Conservation (phyloP, 2,888 invertebrate species). For the Melinaea marsaeus region DNA sequence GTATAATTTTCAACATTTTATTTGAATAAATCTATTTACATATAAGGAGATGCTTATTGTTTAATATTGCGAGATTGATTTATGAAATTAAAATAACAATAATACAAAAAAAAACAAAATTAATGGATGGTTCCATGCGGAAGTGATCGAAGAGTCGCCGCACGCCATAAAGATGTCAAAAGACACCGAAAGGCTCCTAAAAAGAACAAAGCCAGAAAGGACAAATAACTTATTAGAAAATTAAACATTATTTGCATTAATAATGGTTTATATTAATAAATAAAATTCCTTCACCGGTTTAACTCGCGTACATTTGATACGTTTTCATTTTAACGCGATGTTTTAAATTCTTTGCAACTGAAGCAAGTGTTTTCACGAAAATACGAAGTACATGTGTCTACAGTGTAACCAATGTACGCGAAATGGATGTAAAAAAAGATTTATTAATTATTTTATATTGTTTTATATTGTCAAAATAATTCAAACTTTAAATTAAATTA, state of each 20-base stretch:
- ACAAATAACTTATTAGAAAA: conserved; percentile 45
- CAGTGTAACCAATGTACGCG: too few relatives aligned
- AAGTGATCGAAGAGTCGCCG: conserved; percentile 20
- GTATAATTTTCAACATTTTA: not conserved
- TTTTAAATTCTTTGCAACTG: too few relatives aligned
- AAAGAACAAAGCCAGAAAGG: conserved; percentile 52
- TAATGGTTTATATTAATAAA: too few relatives aligned
- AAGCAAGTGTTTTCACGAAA: too few relatives aligned
- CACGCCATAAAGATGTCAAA: conserved; percentile 48
- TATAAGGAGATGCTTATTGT: too few relatives aligned
- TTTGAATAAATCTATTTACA: not conserved
- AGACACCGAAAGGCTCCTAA: conserved; percentile 43
- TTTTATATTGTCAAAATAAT: not conserved
- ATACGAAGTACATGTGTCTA: too few relatives aligned
- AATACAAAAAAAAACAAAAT: conserved; percentile 16
- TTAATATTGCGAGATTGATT: not conserved
- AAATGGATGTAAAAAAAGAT: too few relatives aligned
- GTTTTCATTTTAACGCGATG: too few relatives aligned
- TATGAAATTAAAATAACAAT: conserved; percentile 13
- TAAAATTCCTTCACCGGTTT: too few relatives aligned
- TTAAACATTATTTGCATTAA: not conserved
- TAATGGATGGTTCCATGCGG: conserved; percentile 12
- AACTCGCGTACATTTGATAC: too few relatives aligned
- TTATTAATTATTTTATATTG: too few relatives aligned
- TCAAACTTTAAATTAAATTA: not conserved